Evolutionary conservation across 2,113 vertebrate genomes (phyloP).

Genomic region (Zosterops borbonicus): DNA sequence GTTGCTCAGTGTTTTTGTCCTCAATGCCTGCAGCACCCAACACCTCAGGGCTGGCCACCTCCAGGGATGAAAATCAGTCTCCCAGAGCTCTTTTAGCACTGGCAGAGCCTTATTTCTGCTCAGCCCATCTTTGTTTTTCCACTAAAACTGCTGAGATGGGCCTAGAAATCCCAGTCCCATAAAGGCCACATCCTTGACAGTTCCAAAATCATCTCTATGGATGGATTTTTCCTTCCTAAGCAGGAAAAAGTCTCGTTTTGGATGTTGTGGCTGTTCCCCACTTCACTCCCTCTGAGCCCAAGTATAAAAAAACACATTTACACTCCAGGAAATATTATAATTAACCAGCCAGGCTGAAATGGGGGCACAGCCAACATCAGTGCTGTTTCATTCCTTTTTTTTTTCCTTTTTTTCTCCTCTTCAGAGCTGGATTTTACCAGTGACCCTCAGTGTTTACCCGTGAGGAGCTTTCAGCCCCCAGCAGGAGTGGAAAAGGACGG

Average conservation of each 20-base stretch:
- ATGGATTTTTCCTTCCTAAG: background rate
- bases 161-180: background rate
- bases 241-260: background rate
- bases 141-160: background rate
- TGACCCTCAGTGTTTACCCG: background rate
- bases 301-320: constrained; percentile 26
- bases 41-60: background rate
- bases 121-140: background rate
- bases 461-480: accelerated
- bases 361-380: background rate
- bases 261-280: background rate
- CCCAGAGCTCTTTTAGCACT: background rate
- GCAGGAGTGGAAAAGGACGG: background rate
- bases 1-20: background rate
- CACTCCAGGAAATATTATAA: constrained; percentile 6
- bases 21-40: background rate
- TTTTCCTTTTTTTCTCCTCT: background rate
- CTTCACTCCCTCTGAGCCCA: background rate
- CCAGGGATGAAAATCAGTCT: background rate
- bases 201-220: background rate
- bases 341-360: background rate
- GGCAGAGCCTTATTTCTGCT: background rate
- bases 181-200: background rate
- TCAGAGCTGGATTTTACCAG: background rate
- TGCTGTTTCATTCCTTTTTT: background rate